These are phyloP conservation scores for Morpho deidamia DNA, from an alignment of 2,888 invertebrate species.

Conservation along the genomic window DNA sequence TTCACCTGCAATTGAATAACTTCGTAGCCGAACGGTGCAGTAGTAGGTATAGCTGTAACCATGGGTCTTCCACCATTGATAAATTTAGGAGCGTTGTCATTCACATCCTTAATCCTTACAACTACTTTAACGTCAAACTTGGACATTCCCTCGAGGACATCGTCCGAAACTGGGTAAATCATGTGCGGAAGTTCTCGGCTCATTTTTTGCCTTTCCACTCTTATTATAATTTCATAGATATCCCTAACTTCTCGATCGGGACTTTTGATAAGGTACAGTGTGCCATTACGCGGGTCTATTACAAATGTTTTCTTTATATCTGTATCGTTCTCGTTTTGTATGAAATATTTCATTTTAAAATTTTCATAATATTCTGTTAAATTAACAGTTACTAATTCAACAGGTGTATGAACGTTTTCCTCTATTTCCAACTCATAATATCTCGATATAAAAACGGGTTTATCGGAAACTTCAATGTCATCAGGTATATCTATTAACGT, in stretches of 20 bases:
- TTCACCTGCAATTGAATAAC: conserved; percentile 84
- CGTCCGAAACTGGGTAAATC: conserved; percentile 87
- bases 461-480: conserved; percentile 64
- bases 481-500: conserved; percentile 83
- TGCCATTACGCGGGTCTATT: conserved; percentile 87
- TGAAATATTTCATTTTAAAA: conserved; percentile 81
- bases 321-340: conserved; percentile 79
- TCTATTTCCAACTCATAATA: conserved; percentile 90
- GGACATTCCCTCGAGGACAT: conserved; percentile 83
- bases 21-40: conserved; percentile 89
- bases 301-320: conserved; percentile 81
- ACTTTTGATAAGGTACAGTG: conserved; percentile 83
- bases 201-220: conserved; percentile 75
- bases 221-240: conserved; percentile 78
- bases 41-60: conserved; percentile 89
- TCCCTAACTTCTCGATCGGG: conserved; percentile 86
- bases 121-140: conserved; percentile 89
- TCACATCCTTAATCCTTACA: conserved; percentile 87
- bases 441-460: conserved; percentile 80
- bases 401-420: conserved; percentile 88
- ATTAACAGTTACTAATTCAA: conserved; percentile 86
- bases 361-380: conserved; percentile 82
- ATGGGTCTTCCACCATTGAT: conserved; percentile 86
- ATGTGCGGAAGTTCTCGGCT: conserved; percentile 85
- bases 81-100: conserved; percentile 90